These are phyloP conservation scores for Zosterops lateralis DNA, from an alignment of 2,113 vertebrate species.

Conservation along the genomic window DNA sequence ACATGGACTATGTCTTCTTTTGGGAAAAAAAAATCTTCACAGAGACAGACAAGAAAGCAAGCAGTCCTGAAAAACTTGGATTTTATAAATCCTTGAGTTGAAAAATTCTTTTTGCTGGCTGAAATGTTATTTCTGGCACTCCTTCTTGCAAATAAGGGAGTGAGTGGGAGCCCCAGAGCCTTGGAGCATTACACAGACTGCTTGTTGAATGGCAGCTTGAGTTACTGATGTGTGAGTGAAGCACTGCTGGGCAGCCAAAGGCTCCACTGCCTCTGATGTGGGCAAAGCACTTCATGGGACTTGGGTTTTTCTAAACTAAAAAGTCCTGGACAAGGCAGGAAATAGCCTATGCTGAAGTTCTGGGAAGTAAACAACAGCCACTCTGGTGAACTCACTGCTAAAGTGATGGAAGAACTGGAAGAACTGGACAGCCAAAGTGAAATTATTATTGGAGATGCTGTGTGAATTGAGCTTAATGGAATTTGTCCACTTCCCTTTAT, in stretches of 20 bases:
- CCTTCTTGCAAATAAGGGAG: not conserved
- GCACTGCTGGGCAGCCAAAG: not conserved
- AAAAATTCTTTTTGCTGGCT: not conserved
- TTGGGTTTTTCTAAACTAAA: not conserved
- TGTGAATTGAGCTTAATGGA: not conserved
- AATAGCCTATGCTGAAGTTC: not conserved
- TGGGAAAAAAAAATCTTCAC: not conserved
- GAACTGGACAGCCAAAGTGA: not conserved
- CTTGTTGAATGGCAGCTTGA: not conserved
- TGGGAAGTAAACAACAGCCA: not conserved
- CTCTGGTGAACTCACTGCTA: not conserved
- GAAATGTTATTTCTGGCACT: conserved; percentile 7
- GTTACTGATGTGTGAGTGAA: fast-evolving
- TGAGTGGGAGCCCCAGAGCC: not conserved
- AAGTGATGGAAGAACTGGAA: not conserved
- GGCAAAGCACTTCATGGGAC: not conserved
- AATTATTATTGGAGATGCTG: not conserved
- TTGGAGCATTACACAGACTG: not conserved
- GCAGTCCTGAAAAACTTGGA: not conserved
- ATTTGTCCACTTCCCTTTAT: not conserved
- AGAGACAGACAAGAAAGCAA: not conserved
- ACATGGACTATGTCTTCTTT: not conserved
- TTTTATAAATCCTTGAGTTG: not conserved
- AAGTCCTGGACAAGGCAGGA: not conserved
- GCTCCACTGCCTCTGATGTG: not conserved